Base-by-base conservation (phyloP, 2,113 vertebrate species). In the Catharus bicknelli region DNA sequence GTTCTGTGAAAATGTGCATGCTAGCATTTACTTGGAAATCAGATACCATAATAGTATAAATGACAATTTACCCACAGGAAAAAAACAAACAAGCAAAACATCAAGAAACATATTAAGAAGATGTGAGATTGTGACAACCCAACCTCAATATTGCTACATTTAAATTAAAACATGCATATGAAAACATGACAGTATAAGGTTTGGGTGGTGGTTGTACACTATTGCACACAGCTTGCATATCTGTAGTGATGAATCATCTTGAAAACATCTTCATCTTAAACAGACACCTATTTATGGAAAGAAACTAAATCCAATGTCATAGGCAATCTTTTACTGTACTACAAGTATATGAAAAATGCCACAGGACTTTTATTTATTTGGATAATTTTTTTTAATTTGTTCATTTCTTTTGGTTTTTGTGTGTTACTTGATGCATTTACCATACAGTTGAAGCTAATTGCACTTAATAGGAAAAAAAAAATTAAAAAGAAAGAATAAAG, bases 301-400 rank as follows among this genome's bases (percentile, higher is more conserved):
- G 32, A 59, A 79, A 51, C 13, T 55, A 25, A 83, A 36, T 36
- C 40, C 18, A 61, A 0, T 40, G 18, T 40, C 21, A 23, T 5
- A 45, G 8, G 15, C 1, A 1, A 67, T 14, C 7, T 45, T 69
- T 55, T 55, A 19, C 19, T 85, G 17, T 53, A 30, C 23, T 11
- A 48, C 17, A 21, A 48, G 4, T 8, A 38, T 9, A 10, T 13
- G 26, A 54, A 86, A 78, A 83, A 50, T 32, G 9, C 3, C 30
- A 64, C 0, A 0, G 7, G 13, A 7, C 1, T 13, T 19, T 51
- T 30, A 40, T 72, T 50, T 32, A 21, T 74, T 53, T 19, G 4
- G 15, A 16, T 27, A 9, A 16, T 16, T 51, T 51, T 51, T 6
- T 63, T 67, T 36, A 14, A 1, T 23, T 43, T 50, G 3, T 22